Conservation (phyloP, 92 coral and sea anemone genomes). For the Desmophyllum pertusum region DNA sequence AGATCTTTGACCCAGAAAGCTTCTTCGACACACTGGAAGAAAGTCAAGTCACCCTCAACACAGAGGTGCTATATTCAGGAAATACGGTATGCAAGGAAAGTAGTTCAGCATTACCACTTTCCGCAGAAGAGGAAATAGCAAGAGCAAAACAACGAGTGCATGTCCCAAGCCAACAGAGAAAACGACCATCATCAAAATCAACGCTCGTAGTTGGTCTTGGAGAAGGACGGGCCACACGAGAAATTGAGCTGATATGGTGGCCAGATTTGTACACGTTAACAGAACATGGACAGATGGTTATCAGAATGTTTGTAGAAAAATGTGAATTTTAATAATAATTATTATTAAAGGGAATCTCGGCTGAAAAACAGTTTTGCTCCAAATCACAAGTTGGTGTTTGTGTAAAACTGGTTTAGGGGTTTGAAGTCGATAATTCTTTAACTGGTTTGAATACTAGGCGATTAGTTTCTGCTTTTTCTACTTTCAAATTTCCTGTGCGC, state of each 20-base stretch:
- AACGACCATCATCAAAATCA: constrained; percentile 25
- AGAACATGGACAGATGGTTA: constrained; percentile 10
- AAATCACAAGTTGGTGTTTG: no score
- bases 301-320: constrained; percentile 21
- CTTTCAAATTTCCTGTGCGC: no score
- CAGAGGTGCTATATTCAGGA: constrained; percentile 11
- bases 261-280: constrained; percentile 18
- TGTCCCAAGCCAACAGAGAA: no score
- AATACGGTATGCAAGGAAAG: background rate
- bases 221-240: constrained; percentile 23
- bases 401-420: no score
- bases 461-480: no score
- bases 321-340: constrained; percentile 29
- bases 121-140: no score
- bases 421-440: no score
- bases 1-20: background rate
- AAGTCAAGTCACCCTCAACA: background rate
- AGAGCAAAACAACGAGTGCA: no score
- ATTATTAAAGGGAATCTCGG: no score
- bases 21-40: constrained; percentile 27
- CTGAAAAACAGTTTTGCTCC: no score
- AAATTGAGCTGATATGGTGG: constrained; percentile 29
- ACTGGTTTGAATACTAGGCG: no score
- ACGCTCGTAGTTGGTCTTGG: constrained; percentile 21
- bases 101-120: no score